phyloP scores from a whole-genome alignment of 1,140 invertebrate species.

The Dinoponera quadriceps region DNA sequence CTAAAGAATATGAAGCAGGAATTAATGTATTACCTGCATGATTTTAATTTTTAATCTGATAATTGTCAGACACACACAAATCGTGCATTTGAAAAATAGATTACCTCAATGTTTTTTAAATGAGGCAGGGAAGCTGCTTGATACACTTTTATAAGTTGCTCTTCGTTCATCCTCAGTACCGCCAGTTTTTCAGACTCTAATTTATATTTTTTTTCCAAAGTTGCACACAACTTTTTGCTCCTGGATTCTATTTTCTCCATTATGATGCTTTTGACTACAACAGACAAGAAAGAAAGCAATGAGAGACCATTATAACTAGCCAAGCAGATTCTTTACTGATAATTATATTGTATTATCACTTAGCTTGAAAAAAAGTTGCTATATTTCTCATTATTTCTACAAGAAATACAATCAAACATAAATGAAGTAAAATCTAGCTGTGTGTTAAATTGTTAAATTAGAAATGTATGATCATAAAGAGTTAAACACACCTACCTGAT shows the following conservation, averaged over 20 bases:
- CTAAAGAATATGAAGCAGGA: slow-evolving; percentile 63
- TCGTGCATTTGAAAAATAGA: slow-evolving; percentile 25
- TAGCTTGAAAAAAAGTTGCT: too few relatives aligned
- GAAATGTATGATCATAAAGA: too few relatives aligned
- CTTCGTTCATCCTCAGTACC: slow-evolving; percentile 66
- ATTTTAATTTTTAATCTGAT: neutral
- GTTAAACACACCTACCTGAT: too few relatives aligned
- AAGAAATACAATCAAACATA: too few relatives aligned
- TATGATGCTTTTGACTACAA: slow-evolving; percentile 76
- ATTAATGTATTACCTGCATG: slow-evolving; percentile 10
- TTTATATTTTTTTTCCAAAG: slow-evolving; percentile 71
- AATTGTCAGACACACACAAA: neutral
- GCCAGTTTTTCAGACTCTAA: slow-evolving; percentile 52
- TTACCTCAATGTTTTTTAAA: slow-evolving; percentile 77
- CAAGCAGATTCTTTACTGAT: neutral
- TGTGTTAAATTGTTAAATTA: too few relatives aligned
- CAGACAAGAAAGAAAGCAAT: slow-evolving; percentile 38
- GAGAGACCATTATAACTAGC: neutral
- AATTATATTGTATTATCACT: too few relatives aligned
- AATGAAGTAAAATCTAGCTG: too few relatives aligned
- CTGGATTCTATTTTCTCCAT: slow-evolving; percentile 69
- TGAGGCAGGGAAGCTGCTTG: slow-evolving; percentile 55
- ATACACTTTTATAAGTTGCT: slow-evolving; percentile 72
- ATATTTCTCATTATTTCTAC: too few relatives aligned
- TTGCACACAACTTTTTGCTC: slow-evolving; percentile 68